Evolutionary conservation across 2,113 vertebrate genomes (phyloP).

Genomic region (Pterocles burchelli): DNA sequence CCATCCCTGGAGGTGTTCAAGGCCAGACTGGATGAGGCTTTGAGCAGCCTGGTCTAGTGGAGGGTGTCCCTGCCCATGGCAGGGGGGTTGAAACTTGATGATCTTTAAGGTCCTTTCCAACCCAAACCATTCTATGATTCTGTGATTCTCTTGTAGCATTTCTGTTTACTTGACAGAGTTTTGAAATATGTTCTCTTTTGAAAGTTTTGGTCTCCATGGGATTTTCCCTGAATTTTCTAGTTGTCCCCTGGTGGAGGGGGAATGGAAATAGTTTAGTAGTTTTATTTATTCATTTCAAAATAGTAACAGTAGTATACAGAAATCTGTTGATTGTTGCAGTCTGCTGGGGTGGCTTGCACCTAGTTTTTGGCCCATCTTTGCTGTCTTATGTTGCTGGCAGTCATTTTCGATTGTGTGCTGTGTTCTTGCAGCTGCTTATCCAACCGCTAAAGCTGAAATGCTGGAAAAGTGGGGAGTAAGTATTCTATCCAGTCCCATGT

Average conservation of each 20-base stretch:
- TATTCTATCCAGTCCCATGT: neutral
- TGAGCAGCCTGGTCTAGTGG: too few relatives aligned
- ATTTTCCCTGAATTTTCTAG: neutral
- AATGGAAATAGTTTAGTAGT: neutral
- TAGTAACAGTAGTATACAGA: neutral
- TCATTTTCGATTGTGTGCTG: neutral
- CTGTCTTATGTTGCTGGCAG: neutral
- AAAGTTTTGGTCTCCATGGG: neutral
- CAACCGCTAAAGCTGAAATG: neutral
- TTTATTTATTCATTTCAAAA: neutral
- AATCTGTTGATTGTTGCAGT: neutral
- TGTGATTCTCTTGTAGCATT: neutral
- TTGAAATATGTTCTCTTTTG: neutral
- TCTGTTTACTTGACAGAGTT: neutral
- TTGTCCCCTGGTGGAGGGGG: neutral
- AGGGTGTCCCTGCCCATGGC: too few relatives aligned
- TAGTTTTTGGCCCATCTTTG: neutral
- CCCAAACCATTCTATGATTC: too few relatives aligned
- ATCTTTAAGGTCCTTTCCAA: too few relatives aligned
- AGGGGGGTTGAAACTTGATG: too few relatives aligned
- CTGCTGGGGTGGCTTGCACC: neutral
- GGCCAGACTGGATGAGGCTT: too few relatives aligned
- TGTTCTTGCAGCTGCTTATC: neutral
- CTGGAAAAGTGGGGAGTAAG: neutral
- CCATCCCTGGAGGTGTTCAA: too few relatives aligned